Evolutionary conservation across 2,113 vertebrate genomes (phyloP), one percentile per base, ranked within the genome.

Genomic region (Pagrus major): DNA sequence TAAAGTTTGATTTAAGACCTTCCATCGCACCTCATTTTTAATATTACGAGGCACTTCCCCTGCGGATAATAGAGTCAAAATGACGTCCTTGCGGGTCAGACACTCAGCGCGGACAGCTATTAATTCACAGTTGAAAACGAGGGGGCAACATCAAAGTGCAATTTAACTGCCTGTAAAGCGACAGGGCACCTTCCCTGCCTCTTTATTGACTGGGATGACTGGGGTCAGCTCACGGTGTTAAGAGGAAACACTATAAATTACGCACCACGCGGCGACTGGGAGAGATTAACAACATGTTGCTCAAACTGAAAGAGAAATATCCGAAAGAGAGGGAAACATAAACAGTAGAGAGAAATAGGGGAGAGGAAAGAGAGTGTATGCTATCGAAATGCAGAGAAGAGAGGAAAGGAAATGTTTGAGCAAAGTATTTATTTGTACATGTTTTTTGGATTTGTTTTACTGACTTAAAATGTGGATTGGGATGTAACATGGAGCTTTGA

Each of bases 91-190:
- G 35, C n/a, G 64, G 84, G 91, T 92, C 90, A 89, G 69, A 85
- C 84, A 29, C 78, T 86, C 79, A 84, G 72, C 60, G 59, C 42
- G 80, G 90, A 85, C 89, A 81, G 78, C 86, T 80, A 83, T 91
- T 90, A 92, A 90, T 89, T 89, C 79, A 61, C 87, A 88, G 88
- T 80, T 85, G 68, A 92, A 89, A 92, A 91, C 8, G 58, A 88
- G 80, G 63, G 73, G 78, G 85, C 81, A 76, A 93, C 94, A 93
- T 95, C 95, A 95, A 95, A 95, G 94, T 89, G 92, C 89, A 86
- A 92, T 94, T 95, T 94, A 93, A 94, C 87, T 91, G 91, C 92
- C 89, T 90, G 86, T 95, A 93, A 94, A 94, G 92, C 92, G 77
- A 86, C 92, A 90, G 93, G 92, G 89, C 84, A 88, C 87, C 93